These are phyloP conservation scores for Oeneis ivallda DNA, from an alignment of 2,888 invertebrate species.

Conservation along the genomic window DNA sequence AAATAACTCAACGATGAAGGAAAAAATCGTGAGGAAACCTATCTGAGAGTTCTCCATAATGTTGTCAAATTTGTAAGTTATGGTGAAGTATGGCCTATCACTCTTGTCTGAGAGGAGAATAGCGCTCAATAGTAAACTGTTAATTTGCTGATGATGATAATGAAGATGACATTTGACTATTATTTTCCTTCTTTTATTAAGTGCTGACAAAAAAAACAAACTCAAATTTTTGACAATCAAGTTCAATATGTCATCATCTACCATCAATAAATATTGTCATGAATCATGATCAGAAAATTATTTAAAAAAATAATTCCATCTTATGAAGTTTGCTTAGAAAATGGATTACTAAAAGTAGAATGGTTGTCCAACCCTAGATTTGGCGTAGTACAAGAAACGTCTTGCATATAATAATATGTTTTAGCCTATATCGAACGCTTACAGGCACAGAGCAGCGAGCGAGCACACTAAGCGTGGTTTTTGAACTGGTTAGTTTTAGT, in stretches of 20 bases:
- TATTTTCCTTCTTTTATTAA: not conserved
- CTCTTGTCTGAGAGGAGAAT: too few relatives aligned
- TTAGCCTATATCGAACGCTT: slow-evolving; percentile 79
- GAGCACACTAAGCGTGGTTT: slow-evolving; percentile 26
- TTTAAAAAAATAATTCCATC: not conserved
- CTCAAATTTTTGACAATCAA: not conserved
- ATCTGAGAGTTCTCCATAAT: too few relatives aligned
- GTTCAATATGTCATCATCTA: not conserved
- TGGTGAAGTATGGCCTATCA: too few relatives aligned
- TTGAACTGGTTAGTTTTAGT: slow-evolving; percentile 28
- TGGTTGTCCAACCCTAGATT: slow-evolving; percentile 68
- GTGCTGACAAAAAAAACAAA: not conserved
- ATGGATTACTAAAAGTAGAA: slow-evolving; percentile 23
- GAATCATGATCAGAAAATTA: not conserved
- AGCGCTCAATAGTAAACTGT: too few relatives aligned
- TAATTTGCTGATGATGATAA: too few relatives aligned
- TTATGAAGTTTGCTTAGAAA: not conserved
- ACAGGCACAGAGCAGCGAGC: slow-evolving; percentile 35
- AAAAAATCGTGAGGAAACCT: too few relatives aligned
- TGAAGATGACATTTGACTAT: too few relatives aligned
- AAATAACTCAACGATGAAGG: too few relatives aligned
- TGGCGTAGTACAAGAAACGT: slow-evolving; percentile 80
- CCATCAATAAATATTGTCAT: too few relatives aligned
- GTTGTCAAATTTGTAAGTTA: too few relatives aligned
- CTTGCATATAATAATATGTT: slow-evolving; percentile 82